Evolutionary conservation across 53 echinoderm and acorn worm genomes (phyloP), one percentile per base, ranked within the genome.

Genomic region (Crossaster papposus): DNA sequence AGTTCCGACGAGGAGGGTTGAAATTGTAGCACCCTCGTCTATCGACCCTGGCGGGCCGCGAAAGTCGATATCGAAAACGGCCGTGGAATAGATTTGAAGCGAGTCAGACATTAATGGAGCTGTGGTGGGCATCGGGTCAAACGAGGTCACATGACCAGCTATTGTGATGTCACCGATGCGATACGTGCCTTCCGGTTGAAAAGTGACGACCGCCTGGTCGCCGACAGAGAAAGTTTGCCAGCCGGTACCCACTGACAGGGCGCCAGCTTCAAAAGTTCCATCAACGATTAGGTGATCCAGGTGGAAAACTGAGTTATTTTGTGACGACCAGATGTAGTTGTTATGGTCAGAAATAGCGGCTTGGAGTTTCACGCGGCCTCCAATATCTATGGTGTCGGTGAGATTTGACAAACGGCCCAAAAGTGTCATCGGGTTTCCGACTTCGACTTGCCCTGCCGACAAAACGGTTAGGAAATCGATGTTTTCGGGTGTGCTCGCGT

Each of bases 141-240:
- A 92, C 4, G 92, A 70, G 10, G 81, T 88, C 85, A 95, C 87
- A 14, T 83, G 90, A 88, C 95, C 95, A 73, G 88, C 82, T 18
- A 95, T 85, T 18, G 44, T 76, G 54, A 89, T 83, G 64, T 81
- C 37, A 35, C 79, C 83, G 36, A 95, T 92, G 36, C 89, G 78
- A 36, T 87, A 95, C 9, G 83, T 51, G n/a, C 44, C 79, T 30
- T 70, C 88, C n/a, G 95, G 92, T 74, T 95, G 88, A 51, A 95
- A 89, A 51, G 90, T 90, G 10, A 95, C 80, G 37, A 72, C 33
- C 32, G 88, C 95, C 15, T 55, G 30, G 63, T 72, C 65, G 8
- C 73, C 83, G 65, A 95, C 89, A 23, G 84, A 88, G 22, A 95
- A 35, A 30, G 64, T 88, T 37, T 58, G 20, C 89, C 83, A 88